phyloP scores from a whole-genome alignment of 2,797 vertebrate species.

The Chiloscyllium punctatum region DNA sequence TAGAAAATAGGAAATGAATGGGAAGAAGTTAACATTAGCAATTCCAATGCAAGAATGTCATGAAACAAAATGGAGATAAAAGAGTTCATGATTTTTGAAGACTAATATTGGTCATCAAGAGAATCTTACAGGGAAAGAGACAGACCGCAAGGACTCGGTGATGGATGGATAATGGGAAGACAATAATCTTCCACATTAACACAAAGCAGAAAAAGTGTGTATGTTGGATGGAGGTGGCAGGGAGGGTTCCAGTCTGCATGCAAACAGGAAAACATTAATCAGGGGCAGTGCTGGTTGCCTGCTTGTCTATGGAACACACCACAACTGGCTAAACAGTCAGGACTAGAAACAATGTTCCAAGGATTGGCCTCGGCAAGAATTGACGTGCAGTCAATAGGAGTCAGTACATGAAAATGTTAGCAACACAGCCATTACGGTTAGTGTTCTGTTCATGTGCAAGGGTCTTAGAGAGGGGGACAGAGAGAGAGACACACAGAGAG shows the following conservation, averaged over 20 bases:
- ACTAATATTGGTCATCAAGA: slow-evolving; percentile 43
- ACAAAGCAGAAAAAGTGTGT: slow-evolving; percentile 41
- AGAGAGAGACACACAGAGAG: neutral
- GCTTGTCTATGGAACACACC: slow-evolving; percentile 91
- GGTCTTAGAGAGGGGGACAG: neutral
- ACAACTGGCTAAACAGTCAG: slow-evolving; percentile 73
- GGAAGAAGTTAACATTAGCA: slow-evolving; percentile 40
- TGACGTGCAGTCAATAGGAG: slow-evolving; percentile 44
- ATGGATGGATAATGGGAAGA: slow-evolving; percentile 51
- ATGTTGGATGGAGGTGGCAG: slow-evolving; percentile 38
- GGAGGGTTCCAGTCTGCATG: slow-evolving; percentile 45
- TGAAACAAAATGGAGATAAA: slow-evolving; percentile 35
- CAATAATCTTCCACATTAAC: slow-evolving; percentile 46
- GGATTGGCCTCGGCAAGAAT: slow-evolving; percentile 44
- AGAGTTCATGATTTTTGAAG: slow-evolving; percentile 36
- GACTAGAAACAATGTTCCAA: slow-evolving; percentile 58
- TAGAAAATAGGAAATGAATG: slow-evolving; percentile 40
- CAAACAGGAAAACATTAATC: slow-evolving; percentile 58
- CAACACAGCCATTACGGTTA: slow-evolving; percentile 26
- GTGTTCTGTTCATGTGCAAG: neutral
- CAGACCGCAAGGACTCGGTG: slow-evolving; percentile 53
- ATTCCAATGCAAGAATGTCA: slow-evolving; percentile 44
- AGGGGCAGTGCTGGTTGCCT: slow-evolving; percentile 96
- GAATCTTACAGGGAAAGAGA: slow-evolving; percentile 46
- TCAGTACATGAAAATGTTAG: slow-evolving; percentile 36